Evolutionary conservation across 1,140 invertebrate species (phyloP).

Genomic region (Cecropterus lyciades): DNA sequence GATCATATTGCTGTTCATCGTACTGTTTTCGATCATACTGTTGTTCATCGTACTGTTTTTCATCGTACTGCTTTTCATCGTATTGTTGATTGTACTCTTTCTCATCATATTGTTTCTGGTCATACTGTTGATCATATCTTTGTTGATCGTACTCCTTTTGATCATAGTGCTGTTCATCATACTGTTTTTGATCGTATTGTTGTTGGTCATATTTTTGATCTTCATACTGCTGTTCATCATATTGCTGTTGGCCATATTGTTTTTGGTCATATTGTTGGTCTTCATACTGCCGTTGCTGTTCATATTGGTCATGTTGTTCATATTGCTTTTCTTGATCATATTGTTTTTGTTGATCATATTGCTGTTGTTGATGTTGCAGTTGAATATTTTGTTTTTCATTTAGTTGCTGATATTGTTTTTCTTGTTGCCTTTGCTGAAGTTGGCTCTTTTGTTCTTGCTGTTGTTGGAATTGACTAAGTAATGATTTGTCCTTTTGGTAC

Average conservation of each 20-base stretch:
- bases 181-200: conserved; percentile 40
- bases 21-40: conserved; percentile 67
- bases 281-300: conserved; percentile 40
- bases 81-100: conserved; percentile 41
- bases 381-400: conserved; percentile 42
- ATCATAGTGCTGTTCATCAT: conserved; percentile 44
- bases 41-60: conserved; percentile 41
- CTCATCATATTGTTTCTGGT: conserved; percentile 42
- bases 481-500: conserved; percentile 47
- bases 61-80: conserved; percentile 37
- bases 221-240: conserved; percentile 49
- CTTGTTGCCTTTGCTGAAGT: conserved; percentile 40
- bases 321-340: conserved; percentile 52
- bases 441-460: conserved; percentile 45
- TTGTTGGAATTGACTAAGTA: conserved; percentile 46
- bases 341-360: conserved; percentile 39
- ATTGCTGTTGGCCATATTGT: conserved; percentile 66
- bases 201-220: conserved; percentile 45
- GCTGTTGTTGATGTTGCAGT: conserved; percentile 27
- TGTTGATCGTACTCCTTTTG: conserved; percentile 18
- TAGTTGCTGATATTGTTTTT: conserved; percentile 49
- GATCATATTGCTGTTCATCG: conserved; percentile 31
- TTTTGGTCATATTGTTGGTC: conserved; percentile 83
- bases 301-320: conserved; percentile 77
- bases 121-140: conserved; percentile 39